Base-by-base conservation (phyloP, 2,888 invertebrate species). In the Drosophila mimica region DNA sequence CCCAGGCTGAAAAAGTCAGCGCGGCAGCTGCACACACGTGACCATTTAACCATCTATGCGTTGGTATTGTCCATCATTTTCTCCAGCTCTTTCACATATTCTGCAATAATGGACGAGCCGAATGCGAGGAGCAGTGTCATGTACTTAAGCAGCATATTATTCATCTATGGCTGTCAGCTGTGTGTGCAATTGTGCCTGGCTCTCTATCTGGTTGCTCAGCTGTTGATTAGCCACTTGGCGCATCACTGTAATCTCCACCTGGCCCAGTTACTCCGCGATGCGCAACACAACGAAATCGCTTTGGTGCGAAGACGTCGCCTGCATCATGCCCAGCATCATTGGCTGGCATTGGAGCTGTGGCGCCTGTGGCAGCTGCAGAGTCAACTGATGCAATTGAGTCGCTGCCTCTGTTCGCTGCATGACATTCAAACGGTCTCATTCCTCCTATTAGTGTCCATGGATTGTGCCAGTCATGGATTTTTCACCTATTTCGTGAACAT, bases 401-500 rank as follows among this genome's bases (percentile, higher is more conserved):
- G 65, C 1, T 31, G 30, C 0, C 68, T 91, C 13, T 77, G 76
- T 36, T 57, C 65, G 0, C 78, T 91, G 20, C 85, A 79, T 58
- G 80, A 76, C 13, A 58, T 83, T 17, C 91, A 92, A 66, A 53
- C 89, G 34, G 34, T 91, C 0, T 79, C 79, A 17, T 90, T 89
- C 25, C 48, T 92, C 17, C 11, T 68, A 0, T 89, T 83, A 40
- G 85, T 73, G 5, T 71, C 84, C 20, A 58, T 82, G 4, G 92
- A 91, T 69, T 85, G 79, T 28, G 66, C 84, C 4, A 68, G 85
- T 1, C 91, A 92, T 25, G 38, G 73, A 20, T 92, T 92, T 63
- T 69, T 92, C 52, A 53, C 72, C 4, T 92, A 92, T 71, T 92
- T 88, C 57, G 76, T 86, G n/a, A 53, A 51, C 15, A 74, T 64